Evolutionary conservation across 1,140 invertebrate genomes (phyloP), one percentile per base, ranked within the genome.

Genomic region (Drosophila pseudoobscura): DNA sequence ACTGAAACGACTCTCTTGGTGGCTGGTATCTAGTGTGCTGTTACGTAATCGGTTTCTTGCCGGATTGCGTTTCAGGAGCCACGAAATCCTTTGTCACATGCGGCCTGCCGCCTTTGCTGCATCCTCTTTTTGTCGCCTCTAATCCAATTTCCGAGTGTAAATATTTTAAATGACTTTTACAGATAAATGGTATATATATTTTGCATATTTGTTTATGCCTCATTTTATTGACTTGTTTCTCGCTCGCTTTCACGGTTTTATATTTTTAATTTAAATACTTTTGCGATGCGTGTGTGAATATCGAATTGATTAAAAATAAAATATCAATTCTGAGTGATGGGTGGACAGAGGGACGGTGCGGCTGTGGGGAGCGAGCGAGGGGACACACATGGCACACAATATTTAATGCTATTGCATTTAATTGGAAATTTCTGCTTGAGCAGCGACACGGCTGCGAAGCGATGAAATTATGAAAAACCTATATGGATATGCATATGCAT

Each of bases 101-200:
- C 24, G 7, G n/a, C 20, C 41, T 52, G 6, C 41, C 4, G 39
- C 9, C 26, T 24, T 43, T 15, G 22, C 1, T 15, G 15, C 11
- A 20, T 13, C 9, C 6, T 8, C 29, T 17, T 3, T 26, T 29
- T 24, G 22, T 11, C 54, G 17, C 60, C 69, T 63, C 51, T 72
- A 62, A 49, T 71, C 52, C 71, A 73, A 69, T 85, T 84, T 69
- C 46, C 56, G 50, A 52, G 57, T 70, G 77, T 73, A 77, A 80
- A 85, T 84, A 85, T 85, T 85, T 85, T 47, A 85, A 85, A 69
- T 61, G 56, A 46, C 62, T 85, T 85, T 85, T 76, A 57, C 62
- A 79, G 68, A 62, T 71, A 65, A 49, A 78, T 66, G 44, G 56
- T 51, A 59, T 75, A 58, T 3, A 8, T 31, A 1, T 31, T 8